These are phyloP conservation scores for Etia nguti DNA, from an alignment of 2,113 vertebrate genomes.

Conservation along the genomic window DNA sequence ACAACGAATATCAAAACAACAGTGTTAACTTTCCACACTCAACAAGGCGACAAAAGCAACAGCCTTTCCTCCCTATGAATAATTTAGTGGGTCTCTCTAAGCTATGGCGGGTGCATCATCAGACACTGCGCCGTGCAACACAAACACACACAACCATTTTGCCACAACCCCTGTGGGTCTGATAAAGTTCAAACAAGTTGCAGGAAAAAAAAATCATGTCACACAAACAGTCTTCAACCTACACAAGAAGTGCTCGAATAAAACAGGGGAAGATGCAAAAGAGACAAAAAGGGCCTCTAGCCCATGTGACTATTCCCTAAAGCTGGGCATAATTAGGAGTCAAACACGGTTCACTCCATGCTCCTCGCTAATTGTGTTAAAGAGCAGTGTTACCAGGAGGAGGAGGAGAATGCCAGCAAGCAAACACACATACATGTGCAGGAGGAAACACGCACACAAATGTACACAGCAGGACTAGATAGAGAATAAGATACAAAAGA, in stretches of 20 bases:
- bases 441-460: slow-evolving; percentile 17
- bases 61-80: slow-evolving; percentile 70
- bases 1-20: slow-evolving; percentile 61
- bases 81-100: slow-evolving; percentile 67
- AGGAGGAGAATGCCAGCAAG: slow-evolving; percentile 50
- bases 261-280: slow-evolving; percentile 10
- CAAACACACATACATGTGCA: slow-evolving; percentile 72
- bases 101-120: slow-evolving; percentile 56
- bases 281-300: slow-evolving; percentile 23
- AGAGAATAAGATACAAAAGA: slow-evolving; percentile 90
- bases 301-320: slow-evolving; percentile 83
- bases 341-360: slow-evolving; percentile 83
- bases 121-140: slow-evolving; percentile 45
- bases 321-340: slow-evolving; percentile 89
- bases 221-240: slow-evolving; percentile 59
- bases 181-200: slow-evolving; percentile 78
- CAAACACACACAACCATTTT: slow-evolving; percentile 74
- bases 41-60: slow-evolving; percentile 69
- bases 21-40: slow-evolving; percentile 66
- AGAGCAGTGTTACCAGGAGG: slow-evolving; percentile 87
- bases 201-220: slow-evolving; percentile 33
- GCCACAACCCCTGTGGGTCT: slow-evolving; percentile 72
- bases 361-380: slow-evolving; percentile 94
- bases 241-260: slow-evolving; percentile 41
- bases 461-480: slow-evolving; percentile 84